Evolutionary conservation across 2,797 vertebrate species (phyloP).

Genomic region (Craterocephalus amniculus): DNA sequence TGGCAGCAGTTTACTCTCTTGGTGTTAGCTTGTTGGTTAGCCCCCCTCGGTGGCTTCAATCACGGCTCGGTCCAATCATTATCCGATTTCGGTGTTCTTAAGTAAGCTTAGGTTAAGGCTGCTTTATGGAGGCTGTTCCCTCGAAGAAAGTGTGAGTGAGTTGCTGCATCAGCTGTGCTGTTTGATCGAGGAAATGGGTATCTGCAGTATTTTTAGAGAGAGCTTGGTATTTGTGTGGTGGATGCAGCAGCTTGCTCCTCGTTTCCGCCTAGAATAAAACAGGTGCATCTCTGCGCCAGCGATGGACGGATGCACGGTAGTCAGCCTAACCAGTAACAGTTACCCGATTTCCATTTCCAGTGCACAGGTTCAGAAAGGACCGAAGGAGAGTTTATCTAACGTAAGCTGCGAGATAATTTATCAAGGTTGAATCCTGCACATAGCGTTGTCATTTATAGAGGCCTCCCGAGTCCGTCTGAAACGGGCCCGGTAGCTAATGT

Average conservation of each 20-base stretch:
- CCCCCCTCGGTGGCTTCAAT: constrained; percentile 45
- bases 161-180: not conserved
- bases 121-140: not conserved
- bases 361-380: not conserved
- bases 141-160: not conserved
- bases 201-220: constrained; percentile 15
- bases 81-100: constrained; percentile 41
- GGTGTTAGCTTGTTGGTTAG: constrained; percentile 65
- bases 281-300: constrained; percentile 76
- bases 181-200: not conserved
- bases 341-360: not conserved
- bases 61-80: constrained; percentile 20
- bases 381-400: not conserved
- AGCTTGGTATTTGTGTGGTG: constrained; percentile 26
- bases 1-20: constrained; percentile 12
- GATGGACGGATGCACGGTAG: constrained; percentile 19
- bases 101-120: constrained; percentile 11
- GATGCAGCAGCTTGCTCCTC: constrained; percentile 25
- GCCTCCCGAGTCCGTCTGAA: constrained; percentile 49
- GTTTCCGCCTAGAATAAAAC: constrained; percentile 73
- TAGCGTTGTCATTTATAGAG: constrained; percentile 49
- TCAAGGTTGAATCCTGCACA: constrained; percentile 51
- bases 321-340: not conserved
- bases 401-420: constrained; percentile 27
- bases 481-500: constrained; percentile 60